These are phyloP conservation scores for Gracilinanus agilis DNA, from an alignment of 2,113 vertebrate species.

Conservation along the genomic window DNA sequence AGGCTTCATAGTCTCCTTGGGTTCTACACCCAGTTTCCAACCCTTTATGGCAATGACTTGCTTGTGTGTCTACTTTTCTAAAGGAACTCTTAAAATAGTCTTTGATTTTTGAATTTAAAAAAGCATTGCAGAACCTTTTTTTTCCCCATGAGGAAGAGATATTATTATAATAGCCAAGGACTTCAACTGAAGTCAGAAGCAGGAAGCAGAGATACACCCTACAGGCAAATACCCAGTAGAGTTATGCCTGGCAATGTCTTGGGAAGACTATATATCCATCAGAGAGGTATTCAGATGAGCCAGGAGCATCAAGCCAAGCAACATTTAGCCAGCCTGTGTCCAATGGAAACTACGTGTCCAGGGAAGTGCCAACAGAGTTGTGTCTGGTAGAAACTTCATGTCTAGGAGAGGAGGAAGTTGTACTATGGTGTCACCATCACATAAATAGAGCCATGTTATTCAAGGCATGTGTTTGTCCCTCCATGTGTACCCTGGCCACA, in stretches of 20 bases:
- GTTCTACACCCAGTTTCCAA: neutral
- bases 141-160: neutral
- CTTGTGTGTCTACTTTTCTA: neutral
- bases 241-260: neutral
- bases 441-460: neutral
- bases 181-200: neutral
- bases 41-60: neutral
- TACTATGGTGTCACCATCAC: neutral
- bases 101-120: neutral
- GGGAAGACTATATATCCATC: neutral
- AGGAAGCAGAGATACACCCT: neutral
- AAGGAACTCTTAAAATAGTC: neutral
- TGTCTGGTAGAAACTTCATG: neutral
- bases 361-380: neutral
- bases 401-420: neutral
- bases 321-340: neutral
- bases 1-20: neutral
- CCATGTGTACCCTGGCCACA: neutral
- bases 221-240: neutral
- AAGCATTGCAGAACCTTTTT: neutral
- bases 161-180: neutral
- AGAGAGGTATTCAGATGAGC: neutral
- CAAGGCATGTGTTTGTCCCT: neutral
- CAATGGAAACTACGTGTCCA: neutral
- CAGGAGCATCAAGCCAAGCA: neutral